Evolutionary conservation across 2,797 vertebrate species (phyloP), one percentile per base, ranked within the genome.

Genomic region (Toxotes lorentzi): DNA sequence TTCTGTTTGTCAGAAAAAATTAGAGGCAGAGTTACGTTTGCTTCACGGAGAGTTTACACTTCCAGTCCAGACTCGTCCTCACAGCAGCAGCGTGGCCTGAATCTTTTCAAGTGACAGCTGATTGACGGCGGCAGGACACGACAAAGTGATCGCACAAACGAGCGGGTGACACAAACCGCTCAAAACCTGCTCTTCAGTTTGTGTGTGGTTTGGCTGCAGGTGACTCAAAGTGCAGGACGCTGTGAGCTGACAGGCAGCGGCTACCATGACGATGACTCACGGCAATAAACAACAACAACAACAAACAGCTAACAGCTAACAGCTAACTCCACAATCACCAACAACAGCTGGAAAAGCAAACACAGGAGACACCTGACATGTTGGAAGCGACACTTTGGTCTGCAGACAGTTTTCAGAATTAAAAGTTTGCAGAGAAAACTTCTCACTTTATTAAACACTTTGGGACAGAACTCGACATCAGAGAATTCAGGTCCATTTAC

Each of bases 101-200:
- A 13, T 62, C 40, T 56, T 48, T 14, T 24, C 4, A 1, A 11
- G 21, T 23, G 79, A 76, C 59, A 43, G 48, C 48, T 72, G 79
- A 81, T 12, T 68, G 68, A 61, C 69, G 51, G 63, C 27, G 57
- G 21, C 57, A 32, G 50, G 19, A 53, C 62, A 50, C 14, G 1
- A 40, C 38, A 23, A 4, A 53, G 59, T 35, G 38, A 38, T 9
- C 24, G 41, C 34, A 79, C 16, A 16, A 34, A 19, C 58, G 4
- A 35, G 19, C 19, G 4, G 14, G 63, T 21, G 70, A 72, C 64
- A 56, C 48, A 10, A 40, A 3, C 54, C 0, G 61, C 54, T 38
- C 30, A 1, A 45, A 9, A 57, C 65, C 53, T 23, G 38, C 4
- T 30, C 27, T 30, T 58, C 38, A 19, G n/a, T 53, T 3, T 60